phyloP scores from a whole-genome alignment of 2,797 vertebrate genomes.

The Sphenodon punctatus region DNA sequence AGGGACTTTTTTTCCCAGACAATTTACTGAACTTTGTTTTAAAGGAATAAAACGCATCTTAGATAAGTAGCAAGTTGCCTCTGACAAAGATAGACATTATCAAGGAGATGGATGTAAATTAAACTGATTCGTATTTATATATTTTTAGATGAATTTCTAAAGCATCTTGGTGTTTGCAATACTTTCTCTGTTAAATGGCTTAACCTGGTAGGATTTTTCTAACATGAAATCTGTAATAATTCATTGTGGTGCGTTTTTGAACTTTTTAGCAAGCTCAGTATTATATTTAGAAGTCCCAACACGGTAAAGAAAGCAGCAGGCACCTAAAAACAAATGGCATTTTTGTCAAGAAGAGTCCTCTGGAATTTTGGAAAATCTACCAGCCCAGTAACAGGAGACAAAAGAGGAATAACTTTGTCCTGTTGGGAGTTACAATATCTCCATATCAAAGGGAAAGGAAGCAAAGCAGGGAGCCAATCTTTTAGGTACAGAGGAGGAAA shows the following conservation, averaged over 20 bases:
- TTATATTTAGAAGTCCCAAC: neutral
- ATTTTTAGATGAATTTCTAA: neutral
- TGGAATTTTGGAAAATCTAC: neutral
- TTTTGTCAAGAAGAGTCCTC: slow-evolving; percentile 4
- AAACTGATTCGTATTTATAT: neutral
- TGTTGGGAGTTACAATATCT: neutral
- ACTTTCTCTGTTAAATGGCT: neutral
- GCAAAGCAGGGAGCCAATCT: neutral
- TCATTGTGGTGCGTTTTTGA: slow-evolving; percentile 11
- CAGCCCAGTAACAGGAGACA: neutral
- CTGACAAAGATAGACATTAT: neutral
- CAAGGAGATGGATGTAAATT: neutral
- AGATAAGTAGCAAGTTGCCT: neutral
- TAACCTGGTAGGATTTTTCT: neutral
- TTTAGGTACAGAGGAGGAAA: neutral
- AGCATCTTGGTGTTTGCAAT: neutral
- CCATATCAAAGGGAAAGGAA: neutral
- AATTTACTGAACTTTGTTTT: slow-evolving; percentile 61
- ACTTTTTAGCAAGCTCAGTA: slow-evolving; percentile 36
- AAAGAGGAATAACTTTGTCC: rapidly evolving
- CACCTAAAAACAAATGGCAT: slow-evolving; percentile 61
- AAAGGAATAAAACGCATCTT: neutral
- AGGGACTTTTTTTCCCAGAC: slow-evolving; percentile 58
- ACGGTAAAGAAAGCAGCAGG: slow-evolving; percentile 58
- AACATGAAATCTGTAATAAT: neutral